Conservation (phyloP, 2,113 vertebrate species). For the Toxotes chatareus region DNA sequence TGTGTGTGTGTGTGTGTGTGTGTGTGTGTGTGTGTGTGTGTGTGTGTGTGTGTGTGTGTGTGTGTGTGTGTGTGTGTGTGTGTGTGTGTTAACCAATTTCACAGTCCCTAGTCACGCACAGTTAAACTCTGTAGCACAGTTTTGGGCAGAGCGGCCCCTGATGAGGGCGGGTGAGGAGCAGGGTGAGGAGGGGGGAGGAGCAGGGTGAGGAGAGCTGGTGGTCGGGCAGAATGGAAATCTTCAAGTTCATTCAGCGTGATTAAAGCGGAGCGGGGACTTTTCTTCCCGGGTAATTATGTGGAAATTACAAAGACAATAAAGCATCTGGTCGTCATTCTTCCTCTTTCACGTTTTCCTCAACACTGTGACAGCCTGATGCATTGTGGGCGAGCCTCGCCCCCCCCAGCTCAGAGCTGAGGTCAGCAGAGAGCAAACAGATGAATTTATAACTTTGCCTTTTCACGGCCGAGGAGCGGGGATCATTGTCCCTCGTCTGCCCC, state of each 20-base stretch:
- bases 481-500: slow-evolving; percentile 88
- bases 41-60: slow-evolving; percentile 40
- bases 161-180: slow-evolving; percentile 32
- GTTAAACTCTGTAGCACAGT: slow-evolving; percentile 93
- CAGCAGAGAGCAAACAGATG: slow-evolving; percentile 99
- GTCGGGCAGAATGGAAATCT: slow-evolving; percentile 89
- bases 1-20: slow-evolving; percentile 50
- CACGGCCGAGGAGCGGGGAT: slow-evolving; percentile 84
- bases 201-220: neutral
- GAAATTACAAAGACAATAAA: slow-evolving; percentile 99
- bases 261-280: slow-evolving; percentile 93
- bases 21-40: neutral
- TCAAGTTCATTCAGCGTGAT: slow-evolving; percentile 98
- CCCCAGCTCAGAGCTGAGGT: slow-evolving; percentile 91
- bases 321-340: slow-evolving; percentile 99
- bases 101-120: slow-evolving; percentile 88
- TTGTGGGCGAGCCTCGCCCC: slow-evolving; percentile 91
- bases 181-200: slow-evolving; percentile 31
- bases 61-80: slow-evolving; percentile 36
- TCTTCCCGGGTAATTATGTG: slow-evolving; percentile 99
- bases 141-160: slow-evolving; percentile 81
- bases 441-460: slow-evolving; percentile 99
- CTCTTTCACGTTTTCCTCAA: slow-evolving; percentile 92
- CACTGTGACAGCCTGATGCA: slow-evolving; percentile 97
- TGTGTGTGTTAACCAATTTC: slow-evolving; percentile 71